Evolutionary conservation across 2,797 vertebrate species (phyloP), one percentile per base, ranked within the genome.

Genomic region (Kryptolebias ocellatus): DNA sequence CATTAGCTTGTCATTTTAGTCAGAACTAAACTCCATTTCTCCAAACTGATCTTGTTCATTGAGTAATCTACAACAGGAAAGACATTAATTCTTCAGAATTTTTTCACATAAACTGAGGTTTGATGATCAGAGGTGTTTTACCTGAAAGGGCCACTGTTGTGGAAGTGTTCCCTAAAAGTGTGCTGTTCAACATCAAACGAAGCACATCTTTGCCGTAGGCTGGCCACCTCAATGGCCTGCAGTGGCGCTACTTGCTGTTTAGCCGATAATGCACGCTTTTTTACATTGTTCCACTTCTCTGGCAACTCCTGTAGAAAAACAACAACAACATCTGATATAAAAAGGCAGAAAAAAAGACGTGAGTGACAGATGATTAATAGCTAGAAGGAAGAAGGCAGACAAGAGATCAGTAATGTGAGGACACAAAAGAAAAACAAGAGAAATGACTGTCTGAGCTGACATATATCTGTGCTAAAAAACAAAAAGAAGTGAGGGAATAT

Each of bases 241-340:
- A 98, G 90, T 0, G 97, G 95, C 1, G 96, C 95, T 72, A 98
- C 94, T 2, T 94, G 93, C 87, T 98, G 97, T 79, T 96, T 97
- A 67, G 95, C 92, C 0, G 89, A 64, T 45, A 93, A 2, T 0
- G 95, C 94, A 84, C 94, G 88, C 89, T 98, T 99, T 79, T 97
- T 97, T 17, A 95, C 49, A 0, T 91, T 93, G 77, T 83, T 92
- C 98, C 98, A 99, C 67, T 95, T 95, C 71, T 98, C 96, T 0
- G 98, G 98, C 70, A 99, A 90, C 69, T 95, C 95, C 98, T 99
- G 74, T 1, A 78, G 81, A 70, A 14, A 0, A 0, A 74, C 3
- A 64, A 24, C 3, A 9, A 14, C 10, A 42, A 42, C 10, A 42
- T 42, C 12, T 44, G 31, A 34, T 34, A 5, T 34, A 6, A 5